phyloP scores from a whole-genome alignment of 2,888 invertebrate genomes.

The Cheilosia scutellata region DNA sequence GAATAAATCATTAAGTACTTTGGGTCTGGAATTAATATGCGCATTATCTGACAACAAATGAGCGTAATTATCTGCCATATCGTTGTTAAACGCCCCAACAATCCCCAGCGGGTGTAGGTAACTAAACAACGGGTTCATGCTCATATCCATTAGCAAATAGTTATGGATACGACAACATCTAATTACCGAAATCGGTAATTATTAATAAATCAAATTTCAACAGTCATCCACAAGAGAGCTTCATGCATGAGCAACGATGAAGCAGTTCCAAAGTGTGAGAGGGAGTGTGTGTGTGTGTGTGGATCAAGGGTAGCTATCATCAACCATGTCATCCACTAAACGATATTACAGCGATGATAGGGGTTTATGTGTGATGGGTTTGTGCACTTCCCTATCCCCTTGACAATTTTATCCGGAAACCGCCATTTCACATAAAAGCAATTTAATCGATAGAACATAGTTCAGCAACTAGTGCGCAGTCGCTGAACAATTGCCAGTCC shows the following conservation, averaged over 20 bases:
- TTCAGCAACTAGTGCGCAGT: slow-evolving; percentile 55
- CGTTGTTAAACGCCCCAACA: slow-evolving; percentile 30
- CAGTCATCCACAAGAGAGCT: slow-evolving; percentile 26
- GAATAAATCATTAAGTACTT: background rate
- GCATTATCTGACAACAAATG: slow-evolving; percentile 11
- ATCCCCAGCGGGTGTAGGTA: background rate
- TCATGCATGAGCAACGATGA: slow-evolving; percentile 13
- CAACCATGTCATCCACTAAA: slow-evolving; percentile 70
- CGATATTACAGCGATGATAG: slow-evolving; percentile 70
- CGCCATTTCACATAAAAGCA: slow-evolving; percentile 5
- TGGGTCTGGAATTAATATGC: slow-evolving; percentile 6
- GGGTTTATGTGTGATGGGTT: slow-evolving; percentile 32
- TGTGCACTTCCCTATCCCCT: slow-evolving; percentile 36
- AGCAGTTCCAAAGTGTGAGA: background rate
- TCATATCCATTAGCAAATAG: slow-evolving; percentile 62
- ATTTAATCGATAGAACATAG: slow-evolving; percentile 57
- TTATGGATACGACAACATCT: slow-evolving; percentile 71
- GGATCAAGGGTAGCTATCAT: slow-evolving; percentile 62
- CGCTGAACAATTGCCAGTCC: slow-evolving; percentile 59
- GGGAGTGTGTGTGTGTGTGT: background rate
- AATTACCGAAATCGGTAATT: slow-evolving; percentile 65
- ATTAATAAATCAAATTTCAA: slow-evolving; percentile 73
- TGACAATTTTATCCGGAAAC: slow-evolving; percentile 44
- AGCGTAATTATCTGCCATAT: slow-evolving; percentile 15
- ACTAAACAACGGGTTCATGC: slow-evolving; percentile 19